Base-by-base conservation (phyloP, 1,140 invertebrate species). In the Drosophila kikkawai region DNA sequence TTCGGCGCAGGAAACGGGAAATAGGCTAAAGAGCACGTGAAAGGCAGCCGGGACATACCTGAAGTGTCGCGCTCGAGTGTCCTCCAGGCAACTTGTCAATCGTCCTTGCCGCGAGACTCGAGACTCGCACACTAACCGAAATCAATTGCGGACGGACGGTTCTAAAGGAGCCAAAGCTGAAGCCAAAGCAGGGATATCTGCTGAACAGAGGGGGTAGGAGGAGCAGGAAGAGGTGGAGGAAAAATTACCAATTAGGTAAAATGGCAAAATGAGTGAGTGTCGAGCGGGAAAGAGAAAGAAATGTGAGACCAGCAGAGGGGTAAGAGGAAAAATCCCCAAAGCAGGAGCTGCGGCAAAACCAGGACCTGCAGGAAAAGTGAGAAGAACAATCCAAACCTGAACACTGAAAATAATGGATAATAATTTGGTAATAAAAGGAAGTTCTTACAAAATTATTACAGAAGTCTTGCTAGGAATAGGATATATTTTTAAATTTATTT, bases 241-340 rank as follows among this genome's bases (percentile, higher is more conserved):
- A 79, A 84, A 88, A 88, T 88, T 90, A 88, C 85, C 81, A 88
- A 88, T 90, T 84, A 90, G 80, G 79, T 84, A 79, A 73, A 88
- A 90, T 88, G 80, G 85, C 78, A 90, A 88, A 84, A 88, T 88
- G 80, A 83, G 74, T 88, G 77, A 88, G 84, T 79, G 66, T 66
- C 48, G 65, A 29, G 45, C 19, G 56, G 15, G 64, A 63, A 50
- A 44, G 59, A 29, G 37, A 13, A 15, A 26, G 61, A 51, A 67
- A 50, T 41, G 45, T 32, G 63, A 67, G 61, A 67, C 36, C 37
- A 37, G 37, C 19, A 22, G 22, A n/a, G 34, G 37, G n/a, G n/a
- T 22, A 22, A 7, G 15, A 32, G 29, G 66, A 15, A 26, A 39
- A 41, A 5, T 37, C 42, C 26, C 7, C 7, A 29, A 32, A 37